Percentiles rank a stretch among this genome's conserved stretches.
Conservation (phyloP, 37 sponge, comb jelly and placozoan genomes). For the Chondrilla cf. caribensis region DNA sequence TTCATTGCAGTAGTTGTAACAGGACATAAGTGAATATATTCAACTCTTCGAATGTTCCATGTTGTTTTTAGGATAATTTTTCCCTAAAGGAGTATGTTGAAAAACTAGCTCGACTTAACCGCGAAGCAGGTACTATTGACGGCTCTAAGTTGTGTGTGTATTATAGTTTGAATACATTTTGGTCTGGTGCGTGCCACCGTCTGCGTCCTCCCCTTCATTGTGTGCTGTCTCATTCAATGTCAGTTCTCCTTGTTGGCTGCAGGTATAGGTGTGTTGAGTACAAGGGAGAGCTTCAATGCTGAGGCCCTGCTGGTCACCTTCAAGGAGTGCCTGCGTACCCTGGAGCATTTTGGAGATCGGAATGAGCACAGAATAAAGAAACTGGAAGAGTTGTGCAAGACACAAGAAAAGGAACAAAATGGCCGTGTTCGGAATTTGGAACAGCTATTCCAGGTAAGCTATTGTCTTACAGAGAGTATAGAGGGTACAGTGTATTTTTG, state of each 20-base stretch:
- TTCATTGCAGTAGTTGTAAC: too few relatives aligned
- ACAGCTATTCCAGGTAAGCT: constrained; percentile 33
- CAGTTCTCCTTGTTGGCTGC: not conserved
- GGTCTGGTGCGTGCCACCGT: too few relatives aligned
- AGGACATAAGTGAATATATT: not conserved
- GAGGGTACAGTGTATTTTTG: not conserved
- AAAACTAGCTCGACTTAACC: constrained; percentile 52
- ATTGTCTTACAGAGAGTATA: not conserved
- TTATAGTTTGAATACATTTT: not conserved
- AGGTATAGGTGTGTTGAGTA: constrained; percentile 19
- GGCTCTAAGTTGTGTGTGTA: not conserved
- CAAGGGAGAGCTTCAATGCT: not conserved
- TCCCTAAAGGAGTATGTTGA: constrained; percentile 65
- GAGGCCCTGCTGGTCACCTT: constrained; percentile 25
- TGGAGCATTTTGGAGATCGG: constrained; percentile 59
- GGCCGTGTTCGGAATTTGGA: constrained; percentile 52
- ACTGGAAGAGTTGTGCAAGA: constrained; percentile 64
- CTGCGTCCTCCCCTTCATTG: too few relatives aligned
- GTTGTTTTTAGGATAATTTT: constrained; percentile 49
- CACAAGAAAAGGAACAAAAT: constrained; percentile 67
- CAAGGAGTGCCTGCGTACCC: constrained; percentile 41
- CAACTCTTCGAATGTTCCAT: not conserved
- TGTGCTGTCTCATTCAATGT: too few relatives aligned
- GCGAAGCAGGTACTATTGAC: constrained; percentile 38
- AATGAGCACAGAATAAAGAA: constrained; percentile 68